A percentile compares a stretch with the other conserved stretches of the same genome.
Evolutionary conservation across 2,113 vertebrate genomes (phyloP).

Genomic region (Sclerurus mexicanus): DNA sequence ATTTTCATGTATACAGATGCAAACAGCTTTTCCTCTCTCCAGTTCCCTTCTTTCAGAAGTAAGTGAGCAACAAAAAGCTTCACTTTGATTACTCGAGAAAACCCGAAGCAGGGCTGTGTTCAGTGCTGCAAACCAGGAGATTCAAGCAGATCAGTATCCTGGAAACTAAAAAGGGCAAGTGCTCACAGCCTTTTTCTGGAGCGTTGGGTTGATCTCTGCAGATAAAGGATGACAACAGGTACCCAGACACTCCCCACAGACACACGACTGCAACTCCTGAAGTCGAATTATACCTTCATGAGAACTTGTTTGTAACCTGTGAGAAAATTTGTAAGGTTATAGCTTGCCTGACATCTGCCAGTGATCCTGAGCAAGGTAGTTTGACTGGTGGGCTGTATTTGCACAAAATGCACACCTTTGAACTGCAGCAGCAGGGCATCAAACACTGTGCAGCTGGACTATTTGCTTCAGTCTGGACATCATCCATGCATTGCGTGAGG

Average conservation of each 20-base stretch:
- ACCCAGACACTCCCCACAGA: not conserved
- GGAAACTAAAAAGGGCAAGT: not conserved
- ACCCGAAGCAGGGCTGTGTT: not conserved
- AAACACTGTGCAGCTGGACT: accelerated
- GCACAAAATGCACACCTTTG: not conserved
- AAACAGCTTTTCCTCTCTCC: not conserved
- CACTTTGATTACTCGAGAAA: not conserved
- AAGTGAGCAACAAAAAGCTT: not conserved
- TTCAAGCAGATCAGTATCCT: not conserved
- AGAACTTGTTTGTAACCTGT: not conserved
- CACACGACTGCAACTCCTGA: not conserved
- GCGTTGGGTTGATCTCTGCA: not conserved
- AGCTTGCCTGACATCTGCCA: not conserved
- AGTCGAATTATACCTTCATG: not conserved
- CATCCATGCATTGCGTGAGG: not conserved
- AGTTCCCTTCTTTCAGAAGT: not conserved
- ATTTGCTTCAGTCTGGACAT: not conserved
- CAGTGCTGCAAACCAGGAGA: not conserved
- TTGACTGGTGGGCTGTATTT: accelerated
- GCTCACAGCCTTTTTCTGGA: not conserved
- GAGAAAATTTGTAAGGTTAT: not conserved
- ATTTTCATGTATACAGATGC: not conserved
- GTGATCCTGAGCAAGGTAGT: not conserved
- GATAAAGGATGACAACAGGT: not conserved
- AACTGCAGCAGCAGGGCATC: not conserved